Conservation (phyloP, 2,888 invertebrate species). For the Philaethria dido region DNA sequence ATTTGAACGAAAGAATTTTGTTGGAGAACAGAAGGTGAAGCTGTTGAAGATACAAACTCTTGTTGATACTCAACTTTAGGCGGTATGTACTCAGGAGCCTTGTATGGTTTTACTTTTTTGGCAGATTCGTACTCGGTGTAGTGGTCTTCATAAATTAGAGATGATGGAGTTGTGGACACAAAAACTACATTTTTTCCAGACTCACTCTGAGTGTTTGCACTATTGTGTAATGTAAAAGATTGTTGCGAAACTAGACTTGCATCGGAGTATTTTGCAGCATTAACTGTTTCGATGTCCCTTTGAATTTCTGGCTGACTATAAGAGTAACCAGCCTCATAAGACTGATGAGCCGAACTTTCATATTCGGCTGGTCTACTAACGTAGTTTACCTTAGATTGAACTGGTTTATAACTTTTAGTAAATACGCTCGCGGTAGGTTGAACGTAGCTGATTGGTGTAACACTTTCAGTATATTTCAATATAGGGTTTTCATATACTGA, state of each 20-base stretch:
- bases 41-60: constrained; percentile 59
- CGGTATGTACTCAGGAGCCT: constrained; percentile 55
- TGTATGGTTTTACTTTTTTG: constrained; percentile 56
- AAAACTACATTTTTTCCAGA: constrained; percentile 60
- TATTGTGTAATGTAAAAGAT: constrained; percentile 61
- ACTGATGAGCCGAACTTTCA: constrained; percentile 53
- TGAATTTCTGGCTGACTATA: constrained; percentile 75
- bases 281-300: constrained; percentile 59
- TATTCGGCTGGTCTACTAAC: constrained; percentile 58
- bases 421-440: constrained; percentile 63
- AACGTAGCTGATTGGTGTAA: constrained; percentile 63
- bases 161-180: constrained; percentile 71
- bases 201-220: constrained; percentile 54
- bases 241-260: constrained; percentile 74
- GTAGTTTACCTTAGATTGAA: constrained; percentile 63
- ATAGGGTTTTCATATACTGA: constrained; percentile 72
- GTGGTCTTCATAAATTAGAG: constrained; percentile 70
- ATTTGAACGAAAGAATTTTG: constrained; percentile 56
- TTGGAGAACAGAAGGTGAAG: constrained; percentile 59
- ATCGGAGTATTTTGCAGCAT: constrained; percentile 65
- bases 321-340: constrained; percentile 62
- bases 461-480: constrained; percentile 63
- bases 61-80: constrained; percentile 62
- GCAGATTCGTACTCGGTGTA: constrained; percentile 65
- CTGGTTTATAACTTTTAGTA: constrained; percentile 65